These are phyloP conservation scores for Tauraco erythrolophus DNA, from an alignment of 2,113 vertebrate genomes.

Conservation along the genomic window DNA sequence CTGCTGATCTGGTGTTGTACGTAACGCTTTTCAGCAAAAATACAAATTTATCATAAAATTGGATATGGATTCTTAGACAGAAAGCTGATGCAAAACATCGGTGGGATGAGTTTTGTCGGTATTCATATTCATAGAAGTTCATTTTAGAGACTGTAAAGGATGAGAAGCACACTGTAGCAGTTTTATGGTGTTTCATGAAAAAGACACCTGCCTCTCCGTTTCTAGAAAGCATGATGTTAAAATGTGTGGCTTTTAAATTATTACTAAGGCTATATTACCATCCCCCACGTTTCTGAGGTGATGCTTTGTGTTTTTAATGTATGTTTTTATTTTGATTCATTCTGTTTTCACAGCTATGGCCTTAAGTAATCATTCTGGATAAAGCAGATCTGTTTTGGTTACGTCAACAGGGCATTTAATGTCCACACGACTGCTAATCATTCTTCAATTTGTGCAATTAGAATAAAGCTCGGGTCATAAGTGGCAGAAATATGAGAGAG, in stretches of 20 bases:
- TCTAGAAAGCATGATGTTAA: slow-evolving; percentile 9
- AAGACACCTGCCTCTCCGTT: background rate
- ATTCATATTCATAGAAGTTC: background rate
- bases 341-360: slow-evolving; percentile 2
- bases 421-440: slow-evolving; percentile 47
- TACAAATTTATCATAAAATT: background rate
- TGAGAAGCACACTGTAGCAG: background rate
- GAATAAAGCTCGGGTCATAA: slow-evolving; percentile 6
- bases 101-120: background rate
- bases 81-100: background rate
- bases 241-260: slow-evolving; percentile 3
- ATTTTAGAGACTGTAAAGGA: background rate
- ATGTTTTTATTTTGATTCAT: slow-evolving; percentile 39
- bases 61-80: background rate
- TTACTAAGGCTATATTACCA: background rate
- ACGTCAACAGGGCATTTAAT: slow-evolving; percentile 10
- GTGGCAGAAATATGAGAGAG: background rate
- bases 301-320: slow-evolving; percentile 5
- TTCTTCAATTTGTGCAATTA: slow-evolving; percentile 52
- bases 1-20: background rate
- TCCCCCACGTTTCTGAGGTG: background rate
- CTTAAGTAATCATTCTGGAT: slow-evolving; percentile 33
- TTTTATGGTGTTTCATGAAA: slow-evolving; percentile 8
- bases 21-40: background rate
- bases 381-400: slow-evolving; percentile 29